Evolutionary conservation across 2,888 invertebrate genomes (phyloP).

Genomic region (Meghimatium bilineatum): DNA sequence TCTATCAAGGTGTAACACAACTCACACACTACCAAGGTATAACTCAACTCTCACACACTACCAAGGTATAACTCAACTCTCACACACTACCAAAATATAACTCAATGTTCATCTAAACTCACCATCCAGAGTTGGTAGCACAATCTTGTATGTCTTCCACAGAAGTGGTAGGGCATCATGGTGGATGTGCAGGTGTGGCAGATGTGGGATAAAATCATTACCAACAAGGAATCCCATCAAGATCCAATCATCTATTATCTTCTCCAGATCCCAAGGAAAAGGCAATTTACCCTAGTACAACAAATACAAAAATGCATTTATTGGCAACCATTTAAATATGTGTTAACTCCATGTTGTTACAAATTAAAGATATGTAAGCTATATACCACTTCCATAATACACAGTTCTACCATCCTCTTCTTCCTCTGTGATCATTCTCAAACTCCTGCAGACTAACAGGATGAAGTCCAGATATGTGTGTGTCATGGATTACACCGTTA

Average conservation of each 20-base stretch:
- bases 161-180: slow-evolving; percentile 91
- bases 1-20: no score
- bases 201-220: slow-evolving; percentile 95
- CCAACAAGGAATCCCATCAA: slow-evolving; percentile 97
- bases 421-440: no score
- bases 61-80: no score
- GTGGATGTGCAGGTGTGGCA: slow-evolving; percentile 95
- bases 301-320: neutral
- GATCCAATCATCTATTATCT: slow-evolving; percentile 98
- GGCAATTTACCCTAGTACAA: slow-evolving; percentile 78
- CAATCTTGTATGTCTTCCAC: slow-evolving; percentile 90
- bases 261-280: slow-evolving; percentile 90
- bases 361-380: no score
- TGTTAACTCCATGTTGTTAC: neutral
- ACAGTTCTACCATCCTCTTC: no score
- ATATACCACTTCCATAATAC: no score
- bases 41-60: no score
- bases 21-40: no score
- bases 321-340: neutral
- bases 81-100: no score
- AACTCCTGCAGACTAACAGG: no score
- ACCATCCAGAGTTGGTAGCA: slow-evolving; percentile 91
- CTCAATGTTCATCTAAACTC: neutral
- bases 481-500: no score
- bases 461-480: no score